Evolutionary conservation across 2,797 vertebrate species (phyloP), one percentile per base, ranked within the genome.

Genomic region (Varecia variegata): DNA sequence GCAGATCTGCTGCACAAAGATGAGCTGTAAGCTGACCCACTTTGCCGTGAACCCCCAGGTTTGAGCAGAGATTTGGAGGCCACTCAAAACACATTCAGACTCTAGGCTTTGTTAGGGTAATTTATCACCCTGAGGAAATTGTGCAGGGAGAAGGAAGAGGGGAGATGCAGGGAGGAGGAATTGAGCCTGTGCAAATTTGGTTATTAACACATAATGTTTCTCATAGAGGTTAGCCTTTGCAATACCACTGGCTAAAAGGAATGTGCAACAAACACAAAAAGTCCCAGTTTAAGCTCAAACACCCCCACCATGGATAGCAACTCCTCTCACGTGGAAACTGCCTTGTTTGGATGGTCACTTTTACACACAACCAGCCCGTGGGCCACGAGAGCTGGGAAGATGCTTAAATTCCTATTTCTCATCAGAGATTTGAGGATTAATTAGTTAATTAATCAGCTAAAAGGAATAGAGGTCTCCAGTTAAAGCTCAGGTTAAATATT

Each of bases 401-500:
- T 17, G 10, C 40, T 52, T 32, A 14, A n/a, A 23, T 56, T 62
- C 52, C 71, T 58, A n/a, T n/a, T 80, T 73, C 52, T 40, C 27
- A 2, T 35, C 74, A 84, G 85, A 77, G 54, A 81, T 17, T 40
- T 21, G 88, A 81, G 30, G 50, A 32, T 70, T 47, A 67, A 18
- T 32, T 40, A n/a, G 50, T 38, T 32, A 58, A 62, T 65, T 17
- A 56, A 71, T 20, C 20, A 38, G 60, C 74, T 71, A 14, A 32
- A 45, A 70, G 70, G 45, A 68, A 56, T 3, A 50, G 58, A 97
- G 70, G 67, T 45, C 74, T 94, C 45, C 27, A 20, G 74, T 47
- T n/a, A 45, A 76, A 73, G 74, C 35, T 35, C n/a, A 32, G 58
- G 50, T 97, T 95, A 94, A 73, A 92, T 30, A 90, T 90, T 95